phyloP scores from a whole-genome alignment of 2,113 vertebrate genomes.

The Calypte anna region DNA sequence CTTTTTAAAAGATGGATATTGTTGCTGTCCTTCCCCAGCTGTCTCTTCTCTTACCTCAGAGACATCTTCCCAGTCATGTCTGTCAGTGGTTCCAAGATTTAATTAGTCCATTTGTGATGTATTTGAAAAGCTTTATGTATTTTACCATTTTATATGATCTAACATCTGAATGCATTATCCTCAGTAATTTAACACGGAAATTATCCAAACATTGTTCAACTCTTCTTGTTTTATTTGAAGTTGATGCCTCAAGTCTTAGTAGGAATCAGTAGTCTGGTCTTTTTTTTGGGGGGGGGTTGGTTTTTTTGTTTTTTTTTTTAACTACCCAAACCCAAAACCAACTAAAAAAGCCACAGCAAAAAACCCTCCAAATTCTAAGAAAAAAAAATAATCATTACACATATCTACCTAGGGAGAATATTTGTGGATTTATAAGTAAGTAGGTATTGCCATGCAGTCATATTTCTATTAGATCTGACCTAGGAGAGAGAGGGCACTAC shows the following conservation, averaged over 20 bases:
- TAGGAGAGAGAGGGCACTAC: neutral
- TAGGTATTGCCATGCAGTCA: neutral
- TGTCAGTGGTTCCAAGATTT: neutral
- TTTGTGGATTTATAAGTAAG: neutral
- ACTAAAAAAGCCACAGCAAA: too few relatives aligned
- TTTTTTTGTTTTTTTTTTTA: too few relatives aligned
- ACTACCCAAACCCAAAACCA: neutral
- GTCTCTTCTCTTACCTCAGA: neutral
- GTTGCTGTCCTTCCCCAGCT: neutral
- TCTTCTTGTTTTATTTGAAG: neutral
- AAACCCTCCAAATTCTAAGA: too few relatives aligned
- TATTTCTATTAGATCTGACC: neutral
- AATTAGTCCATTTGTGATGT: neutral
- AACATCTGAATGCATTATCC: neutral
- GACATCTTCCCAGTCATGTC: neutral
- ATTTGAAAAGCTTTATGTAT: neutral
- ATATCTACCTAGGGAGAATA: neutral
- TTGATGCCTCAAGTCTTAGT: neutral
- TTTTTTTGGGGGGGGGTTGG: neutral
- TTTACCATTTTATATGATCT: neutral
- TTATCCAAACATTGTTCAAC: neutral
- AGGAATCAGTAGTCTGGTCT: neutral
- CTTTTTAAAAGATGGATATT: neutral
- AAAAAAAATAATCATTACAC: neutral
- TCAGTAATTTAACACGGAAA: neutral